phyloP scores from a whole-genome alignment of 1,140 invertebrate genomes.

The Mya arenaria region DNA sequence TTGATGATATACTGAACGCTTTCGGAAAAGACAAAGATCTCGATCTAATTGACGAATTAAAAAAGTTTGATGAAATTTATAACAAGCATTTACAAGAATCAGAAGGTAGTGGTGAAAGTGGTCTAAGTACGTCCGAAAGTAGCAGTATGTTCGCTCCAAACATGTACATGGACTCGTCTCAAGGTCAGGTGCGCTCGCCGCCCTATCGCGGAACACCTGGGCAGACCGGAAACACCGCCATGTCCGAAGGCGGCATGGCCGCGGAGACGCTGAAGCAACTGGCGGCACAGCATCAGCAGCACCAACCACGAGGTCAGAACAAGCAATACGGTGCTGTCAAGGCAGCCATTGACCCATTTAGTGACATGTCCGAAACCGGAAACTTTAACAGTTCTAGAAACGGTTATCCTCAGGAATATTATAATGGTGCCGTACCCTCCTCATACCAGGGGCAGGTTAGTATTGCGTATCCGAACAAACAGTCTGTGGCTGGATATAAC shows the following conservation, averaged over 20 bases:
- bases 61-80: constrained; percentile 80
- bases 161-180: constrained; percentile 57
- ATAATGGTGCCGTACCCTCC: not conserved
- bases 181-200: constrained; percentile 56
- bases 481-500: constrained; percentile 16
- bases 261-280: constrained; percentile 97
- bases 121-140: constrained; percentile 66
- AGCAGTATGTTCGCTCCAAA: constrained; percentile 64
- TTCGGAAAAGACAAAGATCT: constrained; percentile 92
- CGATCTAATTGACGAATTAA: constrained; percentile 92
- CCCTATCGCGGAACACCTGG: constrained; percentile 46
- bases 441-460: constrained; percentile 21
- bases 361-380: constrained; percentile 48
- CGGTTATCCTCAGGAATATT: constrained; percentile 55
- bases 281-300: constrained; percentile 97
- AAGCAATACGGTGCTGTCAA: constrained; percentile 43
- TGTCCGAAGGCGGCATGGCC: constrained; percentile 86
- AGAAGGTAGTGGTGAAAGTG: constrained; percentile 62
- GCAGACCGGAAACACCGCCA: constrained; percentile 43
- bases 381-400: constrained; percentile 26
- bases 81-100: constrained; percentile 66
- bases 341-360: constrained; percentile 55
- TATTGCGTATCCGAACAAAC: constrained; percentile 31
- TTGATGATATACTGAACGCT: constrained; percentile 86
- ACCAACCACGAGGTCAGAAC: constrained; percentile 78